Evolutionary conservation across 35 echinoderm and acorn worm species (phyloP), one percentile per base, ranked within the genome.

Genomic region (Lytechinus variegatus): DNA sequence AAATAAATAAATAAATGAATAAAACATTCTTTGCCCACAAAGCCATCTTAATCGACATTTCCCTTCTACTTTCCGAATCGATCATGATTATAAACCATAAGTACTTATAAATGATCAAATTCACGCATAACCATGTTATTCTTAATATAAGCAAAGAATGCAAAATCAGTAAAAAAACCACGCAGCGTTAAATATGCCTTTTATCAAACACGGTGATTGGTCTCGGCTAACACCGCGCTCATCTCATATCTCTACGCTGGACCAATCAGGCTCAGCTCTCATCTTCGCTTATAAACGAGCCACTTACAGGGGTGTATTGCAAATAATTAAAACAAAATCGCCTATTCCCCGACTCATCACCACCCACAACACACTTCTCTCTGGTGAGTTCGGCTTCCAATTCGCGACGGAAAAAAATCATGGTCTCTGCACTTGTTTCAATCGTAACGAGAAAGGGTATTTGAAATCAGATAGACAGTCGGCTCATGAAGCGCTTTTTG

Each of bases 281-380:
- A 79, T 79, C 66, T 79, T 24, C 66, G 21, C 60, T 71, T 71
- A n/a, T 24, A 79, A 79, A 79, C 66, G 66, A 79, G 21, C 66
- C 66, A 79, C 66, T 79, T 79, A 79, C 66, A 16, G 66, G 21
- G 21, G 66, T 24, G 66, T 5, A 4, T 79, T 79, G 66, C n/a
- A 79, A 44, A 24, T 79, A 79, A 79, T 79, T 79, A 79, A 79
- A 79, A 79, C 66, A 79, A 79, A 79, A 79, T 79, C 66, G 66
- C 66, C 66, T 79, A 79, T 79, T 79, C 66, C 66, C 66, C 66
- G 33, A 79, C 66, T 79, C 66, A 24, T n/a, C 66, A 79, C 24
- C 66, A 24, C 66, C 66, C 66, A 16, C 66, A 8, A n/a, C 33
- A 44, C 33, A 44, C 33, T 44, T 79, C 19, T 79, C 66, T 79